Evolutionary conservation across 92 coral and sea anemone species (phyloP), one percentile per base, ranked within the genome.

Genomic region (Parazoanthus swiftii): DNA sequence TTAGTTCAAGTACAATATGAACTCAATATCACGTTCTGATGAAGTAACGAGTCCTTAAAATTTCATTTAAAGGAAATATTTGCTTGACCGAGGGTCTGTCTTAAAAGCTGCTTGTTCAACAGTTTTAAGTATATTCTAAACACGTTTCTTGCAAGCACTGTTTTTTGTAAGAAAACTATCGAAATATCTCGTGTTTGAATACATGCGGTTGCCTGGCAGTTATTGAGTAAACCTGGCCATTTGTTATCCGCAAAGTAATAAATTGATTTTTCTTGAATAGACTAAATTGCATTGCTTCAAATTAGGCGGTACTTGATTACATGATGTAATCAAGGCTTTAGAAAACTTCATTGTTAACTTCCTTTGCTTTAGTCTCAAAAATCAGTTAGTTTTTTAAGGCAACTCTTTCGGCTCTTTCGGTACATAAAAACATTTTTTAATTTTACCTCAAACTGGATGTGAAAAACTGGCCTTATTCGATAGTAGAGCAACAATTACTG

Each of bases 241-340:
- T 25, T 72, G 13, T 72, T 29, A 72, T 72, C 76, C 76, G 16
- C 1, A 29, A 38, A 72, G 16, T 68, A 72, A 72, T 8, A 9
- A 29, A 72, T 72, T 72, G 76, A 29, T 72, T 15, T 72, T 72
- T 54, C 42, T 72, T 72, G 76, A 72, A 72, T 72, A 72, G 76
- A 29, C 76, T 72, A 72, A 72, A 72, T 72, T 72, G 42, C 33
- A 72, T 72, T 72, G 38, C 76, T 72, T 29, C 76, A 10, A 72
- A 26, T 72, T 72, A 6, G 76, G 42, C 37, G 18, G 39, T 29
- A 29, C 37, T 25, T 25, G 33, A 26, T 72, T 72, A 72, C 76
- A 29, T 72, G 76, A 72, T 25, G 76, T 4, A 72, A 72, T 72
- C 76, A 72, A 72, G 76, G 76, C 76, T 72, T 36, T 72, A 72